Percentiles rank a stretch among this genome's conserved stretches.
Evolutionary conservation across 2,797 vertebrate genomes (phyloP).

Genomic region (Myotis vivesi): DNA sequence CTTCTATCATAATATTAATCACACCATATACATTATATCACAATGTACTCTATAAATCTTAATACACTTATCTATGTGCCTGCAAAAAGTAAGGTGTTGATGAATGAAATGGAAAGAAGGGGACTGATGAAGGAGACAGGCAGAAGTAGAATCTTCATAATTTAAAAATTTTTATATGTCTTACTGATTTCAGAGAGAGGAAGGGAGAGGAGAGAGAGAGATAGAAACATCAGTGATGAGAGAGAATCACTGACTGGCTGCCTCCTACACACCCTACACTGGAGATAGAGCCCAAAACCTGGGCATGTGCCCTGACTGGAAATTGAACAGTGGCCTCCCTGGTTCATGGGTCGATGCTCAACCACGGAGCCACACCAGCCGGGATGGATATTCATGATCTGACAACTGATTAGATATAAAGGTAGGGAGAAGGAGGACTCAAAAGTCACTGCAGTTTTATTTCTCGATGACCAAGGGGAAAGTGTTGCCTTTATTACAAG

Average conservation of each 20-base stretch:
- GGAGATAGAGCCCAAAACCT: too few species aligned
- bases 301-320: too few species aligned
- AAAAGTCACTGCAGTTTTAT: constrained; percentile 6
- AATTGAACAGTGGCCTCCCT: too few species aligned
- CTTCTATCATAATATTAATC: constrained; percentile 7
- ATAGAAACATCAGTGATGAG: too few species aligned
- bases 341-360: too few species aligned
- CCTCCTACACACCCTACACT: too few species aligned
- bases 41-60: not conserved
- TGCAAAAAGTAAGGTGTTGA: not conserved
- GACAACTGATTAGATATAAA: not conserved
- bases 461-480: not conserved
- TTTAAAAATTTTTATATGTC: too few species aligned
- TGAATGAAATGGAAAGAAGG: not conserved
- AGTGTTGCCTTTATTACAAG: not conserved
- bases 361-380: too few species aligned
- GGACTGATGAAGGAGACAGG: not conserved
- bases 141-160: not conserved
- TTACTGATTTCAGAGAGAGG: too few species aligned
- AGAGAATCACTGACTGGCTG: too few species aligned
- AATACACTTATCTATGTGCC: not conserved
- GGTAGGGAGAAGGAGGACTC: not conserved
- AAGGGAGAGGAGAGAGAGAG: too few species aligned
- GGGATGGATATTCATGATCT: not conserved
- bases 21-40: not conserved